A percentile compares a stretch with the other conserved stretches of the same genome.
Evolutionary conservation across 1,140 invertebrate species (phyloP).

Genomic region (Coelopa frigida): DNA sequence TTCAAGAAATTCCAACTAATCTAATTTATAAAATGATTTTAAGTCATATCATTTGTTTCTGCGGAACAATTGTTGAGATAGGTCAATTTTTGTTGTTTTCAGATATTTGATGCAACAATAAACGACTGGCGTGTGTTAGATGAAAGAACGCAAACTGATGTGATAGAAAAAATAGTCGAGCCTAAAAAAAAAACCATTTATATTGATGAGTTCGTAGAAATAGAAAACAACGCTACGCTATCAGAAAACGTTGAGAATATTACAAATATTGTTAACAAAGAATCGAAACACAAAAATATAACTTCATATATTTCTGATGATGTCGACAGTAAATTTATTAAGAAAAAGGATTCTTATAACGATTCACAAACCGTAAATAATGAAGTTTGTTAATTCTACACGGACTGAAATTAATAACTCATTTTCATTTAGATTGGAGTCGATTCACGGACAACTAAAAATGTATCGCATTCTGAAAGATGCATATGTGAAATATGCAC

Average conservation of each 20-base stretch:
- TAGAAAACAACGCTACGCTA: constrained; percentile 41
- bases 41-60: too few species aligned
- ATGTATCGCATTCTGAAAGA: constrained; percentile 59
- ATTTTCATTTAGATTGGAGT: constrained; percentile 28
- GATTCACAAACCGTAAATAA: constrained; percentile 38
- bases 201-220: constrained; percentile 42
- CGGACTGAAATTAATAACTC: not conserved
- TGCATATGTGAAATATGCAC: constrained; percentile 86
- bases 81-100: not conserved
- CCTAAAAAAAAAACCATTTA: constrained; percentile 40
- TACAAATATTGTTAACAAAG: constrained; percentile 32
- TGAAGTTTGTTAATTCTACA: not conserved
- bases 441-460: constrained; percentile 43
- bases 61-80: too few species aligned
- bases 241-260: constrained; percentile 39
- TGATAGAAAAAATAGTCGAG: constrained; percentile 44
- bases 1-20: too few species aligned
- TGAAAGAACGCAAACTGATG: constrained; percentile 43
- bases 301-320: constrained; percentile 43
- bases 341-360: too few species aligned
- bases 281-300: constrained; percentile 43
- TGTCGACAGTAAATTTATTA: too few species aligned
- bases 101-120: constrained; percentile 45
- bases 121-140: constrained; percentile 44
- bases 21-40: too few species aligned